Base-by-base conservation (phyloP, 1,140 invertebrate genomes). In the Aphelenchoides besseyi region DNA sequence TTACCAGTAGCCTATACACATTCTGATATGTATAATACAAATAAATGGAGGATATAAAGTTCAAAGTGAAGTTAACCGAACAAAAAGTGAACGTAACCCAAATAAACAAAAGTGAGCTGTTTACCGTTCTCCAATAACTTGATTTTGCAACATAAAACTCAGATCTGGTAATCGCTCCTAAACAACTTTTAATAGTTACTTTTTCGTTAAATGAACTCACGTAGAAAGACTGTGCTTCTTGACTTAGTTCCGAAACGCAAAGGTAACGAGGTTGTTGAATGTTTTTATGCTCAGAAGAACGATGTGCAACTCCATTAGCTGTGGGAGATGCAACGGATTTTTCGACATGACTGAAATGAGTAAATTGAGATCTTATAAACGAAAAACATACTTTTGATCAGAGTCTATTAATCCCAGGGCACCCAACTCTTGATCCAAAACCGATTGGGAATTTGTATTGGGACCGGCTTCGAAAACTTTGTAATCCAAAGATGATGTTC, bases 21-120 rank as follows among this genome's bases (percentile, higher is more conserved):
- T 48, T 48, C 41, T 48, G 41, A 48, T 48, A 48, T 48, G 23
- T 48, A 23, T 48, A 16, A 23, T 12, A 16, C 12, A 23, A 48
- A 48, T 48, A 48, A 48, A 48, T 48, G 23, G 41, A 48, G 23
- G 41, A 48, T 48, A 23, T 48, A 23, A 48, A 48, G 41, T 16
- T 12, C 41, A 23, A 48, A 23, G 41, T 23, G 41, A 23, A 23
- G n/a, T n/a, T n/a, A n/a, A n/a, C n/a, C n/a, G n/a, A n/a, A 23
- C 12, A 48, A 48, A 12, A 61, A 61, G 26, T n/a, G n/a, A 61
- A 61, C 28, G n/a, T 16, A 61, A 61, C 28, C 18, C n/a, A 35
- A 61, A 36, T 61, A 12, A 76, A 48, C 75, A 76, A 74, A 53
- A 69, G 79, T 62, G 37, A 48, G 78, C 71, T 3, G 75, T 76